Evolutionary conservation across 2,888 invertebrate species (phyloP).

Genomic region (Drosophila buzzatii): DNA sequence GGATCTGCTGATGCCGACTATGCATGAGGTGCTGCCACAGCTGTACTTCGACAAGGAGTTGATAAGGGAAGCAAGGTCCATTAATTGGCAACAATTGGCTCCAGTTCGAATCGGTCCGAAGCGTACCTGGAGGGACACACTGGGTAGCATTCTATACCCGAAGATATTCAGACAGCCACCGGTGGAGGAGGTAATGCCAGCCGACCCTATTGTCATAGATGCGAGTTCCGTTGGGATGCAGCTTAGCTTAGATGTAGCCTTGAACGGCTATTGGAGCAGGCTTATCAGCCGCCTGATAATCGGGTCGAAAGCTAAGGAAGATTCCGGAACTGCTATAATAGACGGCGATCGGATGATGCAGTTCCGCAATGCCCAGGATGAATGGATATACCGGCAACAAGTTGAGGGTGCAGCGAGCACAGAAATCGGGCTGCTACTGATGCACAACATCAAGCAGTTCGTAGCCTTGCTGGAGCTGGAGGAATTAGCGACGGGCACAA

Average conservation of each 20-base stretch:
- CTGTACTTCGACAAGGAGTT: conserved; percentile 88
- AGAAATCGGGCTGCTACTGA: conserved; percentile 4
- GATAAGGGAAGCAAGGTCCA: conserved; percentile 52
- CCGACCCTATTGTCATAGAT: conserved; percentile 51
- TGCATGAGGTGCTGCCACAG: conserved; percentile 91
- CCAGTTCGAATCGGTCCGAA: conserved; percentile 16
- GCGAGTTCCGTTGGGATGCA: conserved; percentile 18
- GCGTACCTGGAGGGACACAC: conserved; percentile 48
- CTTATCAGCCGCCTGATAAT: conserved; percentile 56
- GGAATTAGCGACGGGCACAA: conserved; percentile 29
- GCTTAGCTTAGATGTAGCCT: conserved; percentile 55
- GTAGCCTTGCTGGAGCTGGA: conserved; percentile 58
- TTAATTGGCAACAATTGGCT: conserved; percentile 61
- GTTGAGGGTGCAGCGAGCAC: neutral
- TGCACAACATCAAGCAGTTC: conserved; percentile 59
- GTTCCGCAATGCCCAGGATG: conserved; percentile 32
- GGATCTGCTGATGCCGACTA: conserved; percentile 89
- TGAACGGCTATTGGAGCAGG: conserved; percentile 66
- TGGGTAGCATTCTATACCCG: conserved; percentile 17
- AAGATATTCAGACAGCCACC: neutral
- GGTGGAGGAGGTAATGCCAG: conserved; percentile 20
- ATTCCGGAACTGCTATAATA: conserved; percentile 8
- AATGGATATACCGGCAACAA: conserved; percentile 14
- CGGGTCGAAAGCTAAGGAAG: conserved; percentile 14
- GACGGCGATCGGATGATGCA: conserved; percentile 58